Evolutionary conservation across 2,888 invertebrate genomes (phyloP), one percentile per base, ranked within the genome.

Genomic region (Venustoraphidia nigricollis): DNA sequence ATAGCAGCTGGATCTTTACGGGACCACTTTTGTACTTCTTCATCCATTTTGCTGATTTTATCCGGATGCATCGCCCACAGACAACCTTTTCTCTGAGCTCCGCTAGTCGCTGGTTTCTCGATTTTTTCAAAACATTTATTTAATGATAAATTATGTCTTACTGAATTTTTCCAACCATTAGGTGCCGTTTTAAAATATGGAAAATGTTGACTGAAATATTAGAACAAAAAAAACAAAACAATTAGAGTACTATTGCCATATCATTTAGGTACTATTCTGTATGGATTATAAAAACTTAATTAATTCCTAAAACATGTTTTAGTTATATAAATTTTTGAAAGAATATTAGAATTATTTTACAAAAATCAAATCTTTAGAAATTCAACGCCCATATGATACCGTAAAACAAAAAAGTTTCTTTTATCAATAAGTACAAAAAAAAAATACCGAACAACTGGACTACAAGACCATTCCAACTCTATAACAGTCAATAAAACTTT

Each of bases 81-180:
- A 60, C 95, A 96, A 13, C 88, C 87, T 67, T 86, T 87, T 55
- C 89, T 75, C 66, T 90, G 88, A 59, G 82, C 80, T 34, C 87
- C 87, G 64, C 87, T 89, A 42, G 86, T 83, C 1, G 87, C 84
- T 0, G 94, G 94, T 59, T 94, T 91, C 62, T 96, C 95, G 53
- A 96, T 94, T 67, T 97, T 97, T 62, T 94, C 94, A 67, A 97
- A 97, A 70, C 96, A 96, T 69, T 97, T 96, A 70, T 97, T 97
- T 57, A 97, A 68, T 55, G 94, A 95, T 56, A 97, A 73, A 71
- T 97, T 97, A 66, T 97, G 97, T 56, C 97, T 76, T 1, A 97
- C 96, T 4, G 96, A 96, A 66, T 97, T 97, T 70, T 97, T 97
- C 97, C 97, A 97, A 11, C 96, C 96, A 63, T 87, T 91, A 17